These are phyloP conservation scores for Pelodiscus sinensis DNA, from an alignment of 2,113 vertebrate species.

Conservation along the genomic window DNA sequence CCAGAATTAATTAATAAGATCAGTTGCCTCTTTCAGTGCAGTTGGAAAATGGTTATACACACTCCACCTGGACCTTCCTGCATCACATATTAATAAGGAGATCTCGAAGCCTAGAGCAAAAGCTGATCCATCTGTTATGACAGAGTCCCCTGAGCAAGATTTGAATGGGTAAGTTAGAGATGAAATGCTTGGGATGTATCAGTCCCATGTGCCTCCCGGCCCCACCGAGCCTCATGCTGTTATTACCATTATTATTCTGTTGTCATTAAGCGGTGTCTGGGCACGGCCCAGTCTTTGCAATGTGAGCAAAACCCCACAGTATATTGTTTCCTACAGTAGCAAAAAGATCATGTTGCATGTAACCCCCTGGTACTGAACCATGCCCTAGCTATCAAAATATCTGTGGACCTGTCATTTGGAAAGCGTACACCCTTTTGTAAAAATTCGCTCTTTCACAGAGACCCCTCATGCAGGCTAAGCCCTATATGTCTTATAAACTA, in stretches of 20 bases:
- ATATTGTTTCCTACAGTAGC: neutral
- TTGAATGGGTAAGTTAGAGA: neutral
- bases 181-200: neutral
- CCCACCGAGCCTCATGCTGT: neutral
- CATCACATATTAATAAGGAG: neutral
- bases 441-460: neutral
- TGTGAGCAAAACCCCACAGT: neutral
- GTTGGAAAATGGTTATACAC: neutral
- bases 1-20: neutral
- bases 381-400: neutral
- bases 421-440: neutral
- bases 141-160: neutral
- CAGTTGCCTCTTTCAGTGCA: neutral
- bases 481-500: rapidly evolving
- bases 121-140: neutral
- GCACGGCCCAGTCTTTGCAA: neutral
- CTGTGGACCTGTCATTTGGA: neutral
- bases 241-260: neutral
- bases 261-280: neutral
- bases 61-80: neutral
- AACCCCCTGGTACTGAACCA: neutral
- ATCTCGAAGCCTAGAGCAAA: neutral
- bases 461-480: rapidly evolving
- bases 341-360: neutral
- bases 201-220: neutral